These are phyloP conservation scores for Agonopterix heracliana DNA, from an alignment of 2,888 invertebrate species.

Conservation along the genomic window DNA sequence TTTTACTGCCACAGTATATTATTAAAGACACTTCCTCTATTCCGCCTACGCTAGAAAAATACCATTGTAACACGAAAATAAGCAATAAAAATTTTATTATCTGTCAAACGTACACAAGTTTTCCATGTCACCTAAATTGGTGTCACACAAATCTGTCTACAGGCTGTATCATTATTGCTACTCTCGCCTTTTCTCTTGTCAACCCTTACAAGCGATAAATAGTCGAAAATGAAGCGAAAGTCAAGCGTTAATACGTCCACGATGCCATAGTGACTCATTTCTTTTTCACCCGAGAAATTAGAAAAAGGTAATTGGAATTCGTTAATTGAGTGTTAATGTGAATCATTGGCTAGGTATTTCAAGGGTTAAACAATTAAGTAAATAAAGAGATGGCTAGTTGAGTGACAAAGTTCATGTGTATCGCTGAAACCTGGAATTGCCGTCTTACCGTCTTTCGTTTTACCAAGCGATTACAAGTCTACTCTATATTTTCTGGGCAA, in stretches of 20 bases:
- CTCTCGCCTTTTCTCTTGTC: conserved; percentile 45
- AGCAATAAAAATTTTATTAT: conserved; percentile 29
- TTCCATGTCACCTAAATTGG: conserved; percentile 54
- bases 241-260: conserved; percentile 36
- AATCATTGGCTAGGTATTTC: too few species aligned
- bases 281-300: conserved; percentile 34
- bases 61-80: conserved; percentile 5
- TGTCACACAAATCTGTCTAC: conserved; percentile 54
- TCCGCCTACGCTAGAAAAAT: conserved; percentile 6
- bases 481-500: too few species aligned
- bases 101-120: conserved; percentile 35
- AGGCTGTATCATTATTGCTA: conserved; percentile 27
- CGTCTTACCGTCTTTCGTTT: too few species aligned
- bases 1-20: too few species aligned
- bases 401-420: too few species aligned
- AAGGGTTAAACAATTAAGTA: too few species aligned
- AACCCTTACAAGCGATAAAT: conserved; percentile 30
- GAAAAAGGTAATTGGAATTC: conserved; percentile 22
- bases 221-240: conserved; percentile 31
- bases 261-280: conserved; percentile 28
- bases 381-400: too few species aligned
- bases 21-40: background rate
- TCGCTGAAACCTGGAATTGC: too few species aligned
- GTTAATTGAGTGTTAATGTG: too few species aligned
- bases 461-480: too few species aligned